These are phyloP conservation scores for Clarias macrocephalus DNA, from an alignment of 2,113 vertebrate species.

Conservation along the genomic window DNA sequence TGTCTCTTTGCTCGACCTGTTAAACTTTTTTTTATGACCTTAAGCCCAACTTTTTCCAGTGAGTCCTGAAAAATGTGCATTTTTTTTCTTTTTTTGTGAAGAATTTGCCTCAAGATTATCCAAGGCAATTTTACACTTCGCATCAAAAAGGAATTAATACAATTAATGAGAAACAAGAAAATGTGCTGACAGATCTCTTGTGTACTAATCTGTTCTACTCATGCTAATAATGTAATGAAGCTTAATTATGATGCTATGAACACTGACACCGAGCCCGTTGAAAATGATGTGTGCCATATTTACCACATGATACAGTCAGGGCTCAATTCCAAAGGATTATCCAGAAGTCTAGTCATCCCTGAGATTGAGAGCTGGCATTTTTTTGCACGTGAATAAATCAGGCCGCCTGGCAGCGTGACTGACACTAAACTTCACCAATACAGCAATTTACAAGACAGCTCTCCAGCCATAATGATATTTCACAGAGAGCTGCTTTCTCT, in stretches of 20 bases:
- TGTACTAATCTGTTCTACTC: constrained; percentile 40
- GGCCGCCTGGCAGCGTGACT: constrained; percentile 61
- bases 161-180: constrained; percentile 32
- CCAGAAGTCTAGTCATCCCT: constrained; percentile 47
- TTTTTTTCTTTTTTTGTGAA: not conserved
- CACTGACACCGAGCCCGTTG: constrained; percentile 44
- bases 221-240: constrained; percentile 46
- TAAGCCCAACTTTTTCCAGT: not conserved
- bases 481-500: constrained; percentile 81
- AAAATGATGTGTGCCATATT: constrained; percentile 36
- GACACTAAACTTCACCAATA: constrained; percentile 64
- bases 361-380: constrained; percentile 34
- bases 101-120: not conserved
- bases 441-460: constrained; percentile 77
- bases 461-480: constrained; percentile 82
- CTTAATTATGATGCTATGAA: constrained; percentile 43
- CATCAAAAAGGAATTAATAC: constrained; percentile 23
- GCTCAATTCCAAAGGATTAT: constrained; percentile 52
- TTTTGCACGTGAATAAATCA: constrained; percentile 63
- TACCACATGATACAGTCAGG: constrained; percentile 33
- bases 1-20: constrained; percentile 8
- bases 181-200: constrained; percentile 31
- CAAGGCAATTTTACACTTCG: constrained; percentile 21
- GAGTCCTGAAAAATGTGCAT: not conserved
- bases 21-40: not conserved